Evolutionary conservation across 2,113 vertebrate species (phyloP).

Genomic region (Cygnus atratus): DNA sequence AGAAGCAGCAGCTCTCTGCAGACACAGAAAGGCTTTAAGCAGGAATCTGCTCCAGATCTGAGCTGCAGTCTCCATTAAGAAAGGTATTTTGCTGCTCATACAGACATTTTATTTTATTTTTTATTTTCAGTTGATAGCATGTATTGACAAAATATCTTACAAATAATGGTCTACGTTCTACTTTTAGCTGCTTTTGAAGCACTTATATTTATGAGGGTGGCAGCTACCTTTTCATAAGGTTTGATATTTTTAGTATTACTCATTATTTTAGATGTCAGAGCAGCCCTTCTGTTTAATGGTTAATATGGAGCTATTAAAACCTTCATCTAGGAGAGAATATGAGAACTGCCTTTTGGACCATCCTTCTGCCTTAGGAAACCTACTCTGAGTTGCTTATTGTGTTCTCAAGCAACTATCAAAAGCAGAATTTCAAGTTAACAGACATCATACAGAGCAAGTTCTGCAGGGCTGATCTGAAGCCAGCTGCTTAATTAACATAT

Average conservation of each 20-base stretch:
- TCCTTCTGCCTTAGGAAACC: not conserved
- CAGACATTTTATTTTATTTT: fast-evolving
- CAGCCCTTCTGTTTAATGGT: not conserved
- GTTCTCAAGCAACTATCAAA: not conserved
- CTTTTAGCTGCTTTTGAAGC: not conserved
- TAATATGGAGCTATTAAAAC: not conserved
- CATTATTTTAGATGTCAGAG: not conserved
- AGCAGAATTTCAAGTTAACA: slow-evolving; percentile 28
- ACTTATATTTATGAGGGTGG: not conserved
- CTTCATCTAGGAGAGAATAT: not conserved
- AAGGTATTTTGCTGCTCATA: not conserved
- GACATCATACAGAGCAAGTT: not conserved
- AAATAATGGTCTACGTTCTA: not conserved
- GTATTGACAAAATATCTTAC: not conserved
- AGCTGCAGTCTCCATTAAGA: not conserved
- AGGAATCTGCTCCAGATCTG: not conserved
- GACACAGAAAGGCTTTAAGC: not conserved
- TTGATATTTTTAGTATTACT: not conserved
- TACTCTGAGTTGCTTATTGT: not conserved
- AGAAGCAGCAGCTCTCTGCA: not conserved
- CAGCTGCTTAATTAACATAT: not conserved
- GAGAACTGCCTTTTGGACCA: not conserved
- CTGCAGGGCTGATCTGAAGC: not conserved
- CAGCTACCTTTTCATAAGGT: not conserved
- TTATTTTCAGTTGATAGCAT: not conserved